Evolutionary conservation across 2,888 invertebrate species (phyloP), one percentile per base, ranked within the genome.

Genomic region (Parapristionchus giblindavisi): DNA sequence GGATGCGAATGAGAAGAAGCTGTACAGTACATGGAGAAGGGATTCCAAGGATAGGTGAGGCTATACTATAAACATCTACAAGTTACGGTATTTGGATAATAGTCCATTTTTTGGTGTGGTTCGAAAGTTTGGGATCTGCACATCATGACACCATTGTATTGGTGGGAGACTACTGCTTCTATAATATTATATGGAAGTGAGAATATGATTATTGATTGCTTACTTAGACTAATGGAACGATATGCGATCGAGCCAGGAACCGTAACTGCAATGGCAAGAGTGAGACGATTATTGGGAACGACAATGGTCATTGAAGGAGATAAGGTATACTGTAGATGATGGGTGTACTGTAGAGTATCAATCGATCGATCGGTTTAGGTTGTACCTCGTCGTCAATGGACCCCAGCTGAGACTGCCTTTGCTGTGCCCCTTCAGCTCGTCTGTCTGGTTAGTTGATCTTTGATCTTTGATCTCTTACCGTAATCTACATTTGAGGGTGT

Each of bases 211-310:
- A 34, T 36, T 36, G 4, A 24, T 27, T 14, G 8, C 17, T n/a
- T 0, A 48, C 21, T 29, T 63, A 77, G 79, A 29, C 51, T 77
- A 63, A 58, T 79, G 56, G 76, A 70, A 21, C 80, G 84, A 11
- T 81, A 76, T 71, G 82, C 81, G n/a, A 83, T 84, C 54, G 80
- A 80, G 38, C 70, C 63, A 38, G 48, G 61, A 38, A 56, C 68
- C 24, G 72, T 75, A 11, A 56, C 70, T 29, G 66, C 40, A 27
- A 52, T 84, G 21, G 81, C 76, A 0, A 77, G 77, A 74, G 80
- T 79, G 21, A 71, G 79, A 24, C 75, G 75, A 14, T 80, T 81
- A 74, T 70, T 79, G 36, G 84, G 83, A 2, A 56, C 60, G 51
- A 51, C 60, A 34, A 29, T 48, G 32, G 51, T 52, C n/a, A 24